Base-by-base conservation (phyloP, 2,113 vertebrate species). In the Cyprinodon brontotheroides region DNA sequence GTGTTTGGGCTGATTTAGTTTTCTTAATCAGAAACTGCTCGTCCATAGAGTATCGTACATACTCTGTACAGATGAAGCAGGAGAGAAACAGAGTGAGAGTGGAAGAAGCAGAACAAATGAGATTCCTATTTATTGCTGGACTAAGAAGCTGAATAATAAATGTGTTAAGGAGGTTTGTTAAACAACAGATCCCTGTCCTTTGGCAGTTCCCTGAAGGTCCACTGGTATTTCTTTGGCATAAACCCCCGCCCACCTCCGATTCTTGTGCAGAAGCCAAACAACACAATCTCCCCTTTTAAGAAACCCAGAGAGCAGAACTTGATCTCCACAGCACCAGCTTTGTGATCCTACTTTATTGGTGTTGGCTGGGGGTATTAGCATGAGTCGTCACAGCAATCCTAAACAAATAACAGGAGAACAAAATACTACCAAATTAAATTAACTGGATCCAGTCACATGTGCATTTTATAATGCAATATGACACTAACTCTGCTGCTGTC, bases 1-100 rank as follows among this genome's bases (percentile, higher is more conserved):
- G 65, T 77, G 79, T 29, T 64, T 60, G 80, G 74, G 36, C 43
- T 86, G 82, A 87, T 83, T 89, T 78, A 65, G 80, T 89, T 90
- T 87, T 84, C 78, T 91, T 39, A 86, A 90, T 89, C 85, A 82
- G 73, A 86, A 88, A 78, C 77, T 57, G 53, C 75, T 65, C 61
- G 57, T 65, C 79, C 69, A 61, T 1, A 15, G 74, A 80, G 77
- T 74, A 72, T 48, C 75, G 79, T 73, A 71, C 65, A 65, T 74
- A 86, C 76, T 81, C 74, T 76, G 70, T 71, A 68, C 61, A 66
- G 68, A 39, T 68, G 57, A 65, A 61, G 57, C 11, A 61, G 61
- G 50, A 71, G 59, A 64, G 50, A 53, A 57, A 39, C 61, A 61
- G 22, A 64, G 17, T 17, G 38, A 65, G 73, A 75, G 48, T 74